Conservation (phyloP, 2,113 vertebrate species). For the Dendropsophus ebraccatus region DNA sequence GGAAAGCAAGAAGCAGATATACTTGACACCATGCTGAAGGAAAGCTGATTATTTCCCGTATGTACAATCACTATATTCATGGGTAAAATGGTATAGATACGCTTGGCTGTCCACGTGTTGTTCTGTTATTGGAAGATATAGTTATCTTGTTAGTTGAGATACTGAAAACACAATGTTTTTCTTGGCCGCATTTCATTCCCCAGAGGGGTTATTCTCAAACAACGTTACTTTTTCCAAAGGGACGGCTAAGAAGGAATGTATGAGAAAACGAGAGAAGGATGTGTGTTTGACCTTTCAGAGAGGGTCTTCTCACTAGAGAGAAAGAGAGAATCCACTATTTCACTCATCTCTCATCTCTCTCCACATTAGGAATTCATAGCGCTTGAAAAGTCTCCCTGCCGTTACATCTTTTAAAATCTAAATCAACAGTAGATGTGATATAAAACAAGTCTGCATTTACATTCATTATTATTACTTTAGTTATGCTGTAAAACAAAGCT, state of each 20-base stretch:
- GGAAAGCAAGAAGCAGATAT: too few species aligned
- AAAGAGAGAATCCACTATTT: conserved; percentile 40
- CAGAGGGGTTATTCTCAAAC: conserved; percentile 51
- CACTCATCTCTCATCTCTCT: background rate
- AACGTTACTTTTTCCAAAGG: conserved; percentile 56
- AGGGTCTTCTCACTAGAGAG: conserved; percentile 32
- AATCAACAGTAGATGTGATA: too few species aligned
- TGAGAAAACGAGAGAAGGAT: conserved; percentile 52
- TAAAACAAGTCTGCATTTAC: too few species aligned
- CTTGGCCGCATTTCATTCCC: conserved; percentile 54
- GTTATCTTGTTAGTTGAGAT: conserved; percentile 47
- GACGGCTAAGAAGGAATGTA: background rate
- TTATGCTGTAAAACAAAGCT: too few species aligned
- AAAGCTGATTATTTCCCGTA: background rate
- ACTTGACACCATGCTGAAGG: background rate
- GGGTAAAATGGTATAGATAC: background rate
- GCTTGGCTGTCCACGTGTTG: background rate
- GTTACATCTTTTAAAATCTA: too few species aligned
- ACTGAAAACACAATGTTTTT: conserved; percentile 50
- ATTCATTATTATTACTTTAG: too few species aligned
- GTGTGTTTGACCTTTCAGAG: conserved; percentile 33
- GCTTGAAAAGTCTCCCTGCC: too few species aligned
- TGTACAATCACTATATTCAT: background rate
- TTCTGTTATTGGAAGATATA: conserved; percentile 4
- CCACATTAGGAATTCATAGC: conserved; percentile 6